Evolutionary conservation across 2,113 vertebrate species (phyloP).

Genomic region (Erinaceus europaeus): DNA sequence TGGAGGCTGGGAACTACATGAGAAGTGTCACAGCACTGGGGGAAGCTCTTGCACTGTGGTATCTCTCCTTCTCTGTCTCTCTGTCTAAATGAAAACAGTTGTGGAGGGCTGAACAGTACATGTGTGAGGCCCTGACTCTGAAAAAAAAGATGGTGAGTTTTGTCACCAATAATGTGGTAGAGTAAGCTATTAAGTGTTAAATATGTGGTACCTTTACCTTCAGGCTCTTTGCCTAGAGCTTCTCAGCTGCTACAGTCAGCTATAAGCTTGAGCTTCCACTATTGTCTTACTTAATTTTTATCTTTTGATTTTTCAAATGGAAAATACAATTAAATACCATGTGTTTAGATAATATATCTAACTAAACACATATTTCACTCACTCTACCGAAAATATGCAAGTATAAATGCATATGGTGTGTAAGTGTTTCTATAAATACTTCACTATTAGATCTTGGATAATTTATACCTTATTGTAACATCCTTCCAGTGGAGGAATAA

Average conservation of each 20-base stretch:
- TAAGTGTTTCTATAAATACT: slow-evolving; percentile 19
- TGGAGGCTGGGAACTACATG: too few relatives aligned
- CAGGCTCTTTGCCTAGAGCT: not conserved
- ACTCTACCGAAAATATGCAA: not conserved
- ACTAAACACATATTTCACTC: not conserved
- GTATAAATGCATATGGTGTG: not conserved
- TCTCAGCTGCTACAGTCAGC: too few relatives aligned
- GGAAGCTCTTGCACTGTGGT: too few relatives aligned
- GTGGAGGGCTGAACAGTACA: too few relatives aligned
- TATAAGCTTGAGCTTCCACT: not conserved
- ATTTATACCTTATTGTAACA: not conserved
- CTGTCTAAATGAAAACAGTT: too few relatives aligned
- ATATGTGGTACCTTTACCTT: not conserved
- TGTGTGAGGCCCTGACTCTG: not conserved
- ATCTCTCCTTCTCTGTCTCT: too few relatives aligned
- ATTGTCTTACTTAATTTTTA: not conserved
- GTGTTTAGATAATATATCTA: slow-evolving; percentile 9
- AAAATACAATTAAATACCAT: not conserved
- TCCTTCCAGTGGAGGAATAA: not conserved
- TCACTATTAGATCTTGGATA: not conserved
- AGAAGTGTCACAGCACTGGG: too few relatives aligned
- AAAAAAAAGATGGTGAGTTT: not conserved
- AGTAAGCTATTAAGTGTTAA: not conserved
- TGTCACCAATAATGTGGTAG: not conserved
- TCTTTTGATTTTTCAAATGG: not conserved